Percentiles rank a stretch among this genome's conserved stretches.
phyloP scores from a whole-genome alignment of 1,140 invertebrate genomes.

The Alviniconcha marisindica region DNA sequence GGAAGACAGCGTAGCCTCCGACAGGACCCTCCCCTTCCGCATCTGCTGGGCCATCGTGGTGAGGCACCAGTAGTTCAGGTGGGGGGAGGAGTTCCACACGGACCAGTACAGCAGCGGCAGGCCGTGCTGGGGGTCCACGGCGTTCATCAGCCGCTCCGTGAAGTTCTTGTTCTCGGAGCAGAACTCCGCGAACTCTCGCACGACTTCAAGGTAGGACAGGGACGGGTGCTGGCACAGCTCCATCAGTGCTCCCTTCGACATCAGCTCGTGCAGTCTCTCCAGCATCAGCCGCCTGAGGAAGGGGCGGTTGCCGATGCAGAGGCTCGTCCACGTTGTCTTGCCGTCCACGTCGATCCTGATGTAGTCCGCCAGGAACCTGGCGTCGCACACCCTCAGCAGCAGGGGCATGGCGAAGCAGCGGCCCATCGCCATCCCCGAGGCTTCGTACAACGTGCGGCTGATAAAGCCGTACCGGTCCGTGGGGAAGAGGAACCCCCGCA shows the following conservation, averaged over 20 bases:
- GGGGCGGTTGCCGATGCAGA: not conserved
- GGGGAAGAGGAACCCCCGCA: not conserved
- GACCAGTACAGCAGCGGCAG: conserved; percentile 28
- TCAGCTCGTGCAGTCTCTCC: not conserved
- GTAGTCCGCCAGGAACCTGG: not conserved
- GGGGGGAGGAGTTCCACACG: not conserved
- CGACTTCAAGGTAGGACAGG: not conserved
- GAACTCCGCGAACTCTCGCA: not conserved
- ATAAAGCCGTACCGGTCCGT: not conserved
- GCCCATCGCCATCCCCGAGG: not conserved
- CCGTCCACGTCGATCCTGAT: not conserved
- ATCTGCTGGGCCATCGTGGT: not conserved
- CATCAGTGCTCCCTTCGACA: not conserved
- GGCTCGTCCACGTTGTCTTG: not conserved
- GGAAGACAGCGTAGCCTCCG: not conserved
- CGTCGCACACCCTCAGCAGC: not conserved
- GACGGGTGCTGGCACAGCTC: conserved; percentile 1
- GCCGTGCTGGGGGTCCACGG: not conserved
- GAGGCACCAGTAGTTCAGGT: not conserved
- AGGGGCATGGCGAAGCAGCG: not conserved
- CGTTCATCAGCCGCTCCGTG: not conserved
- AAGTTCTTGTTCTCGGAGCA: not conserved
- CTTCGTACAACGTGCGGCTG: not conserved
- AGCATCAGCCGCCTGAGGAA: not conserved
- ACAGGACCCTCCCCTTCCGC: not conserved